phyloP scores from a whole-genome alignment of 2,888 invertebrate genomes.

The Fragum sueziense region DNA sequence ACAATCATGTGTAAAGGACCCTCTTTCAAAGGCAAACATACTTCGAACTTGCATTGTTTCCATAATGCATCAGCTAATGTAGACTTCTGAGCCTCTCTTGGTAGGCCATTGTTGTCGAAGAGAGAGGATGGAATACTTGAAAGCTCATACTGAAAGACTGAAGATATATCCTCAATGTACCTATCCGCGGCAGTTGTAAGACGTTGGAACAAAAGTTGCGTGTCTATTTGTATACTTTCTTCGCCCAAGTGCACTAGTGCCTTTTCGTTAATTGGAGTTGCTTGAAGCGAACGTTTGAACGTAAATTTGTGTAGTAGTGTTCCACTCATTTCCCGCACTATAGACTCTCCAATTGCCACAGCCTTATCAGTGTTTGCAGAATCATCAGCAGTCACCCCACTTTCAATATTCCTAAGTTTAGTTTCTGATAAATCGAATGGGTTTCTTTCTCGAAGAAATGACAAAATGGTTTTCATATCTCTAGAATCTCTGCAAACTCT shows the following conservation, averaged over 20 bases:
- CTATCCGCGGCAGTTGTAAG: neutral
- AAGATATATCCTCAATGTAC: neutral
- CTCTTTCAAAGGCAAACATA: neutral
- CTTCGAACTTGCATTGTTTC: slow-evolving; percentile 17
- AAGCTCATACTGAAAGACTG: slow-evolving; percentile 56
- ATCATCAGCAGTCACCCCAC: slow-evolving; percentile 29
- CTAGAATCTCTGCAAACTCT: no score
- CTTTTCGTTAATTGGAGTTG: no score
- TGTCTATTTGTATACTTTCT: neutral
- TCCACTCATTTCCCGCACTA: no score
- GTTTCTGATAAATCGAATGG: no score
- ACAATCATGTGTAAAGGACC: slow-evolving; percentile 42
- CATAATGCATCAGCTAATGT: slow-evolving; percentile 59
- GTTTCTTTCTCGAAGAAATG: no score
- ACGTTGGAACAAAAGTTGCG: neutral
- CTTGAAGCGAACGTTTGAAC: no score
- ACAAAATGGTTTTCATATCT: no score
- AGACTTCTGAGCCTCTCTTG: slow-evolving; percentile 52
- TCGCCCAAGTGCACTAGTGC: neutral
- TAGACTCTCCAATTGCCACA: no score
- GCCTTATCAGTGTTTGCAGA: no score
- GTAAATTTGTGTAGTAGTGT: no score
- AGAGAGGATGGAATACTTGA: slow-evolving; percentile 34
- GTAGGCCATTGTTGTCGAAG: slow-evolving; percentile 30
- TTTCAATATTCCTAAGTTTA: slow-evolving; percentile 1